Base-by-base conservation (phyloP, 1,140 invertebrate genomes). In the Diploscapter pachys region DNA sequence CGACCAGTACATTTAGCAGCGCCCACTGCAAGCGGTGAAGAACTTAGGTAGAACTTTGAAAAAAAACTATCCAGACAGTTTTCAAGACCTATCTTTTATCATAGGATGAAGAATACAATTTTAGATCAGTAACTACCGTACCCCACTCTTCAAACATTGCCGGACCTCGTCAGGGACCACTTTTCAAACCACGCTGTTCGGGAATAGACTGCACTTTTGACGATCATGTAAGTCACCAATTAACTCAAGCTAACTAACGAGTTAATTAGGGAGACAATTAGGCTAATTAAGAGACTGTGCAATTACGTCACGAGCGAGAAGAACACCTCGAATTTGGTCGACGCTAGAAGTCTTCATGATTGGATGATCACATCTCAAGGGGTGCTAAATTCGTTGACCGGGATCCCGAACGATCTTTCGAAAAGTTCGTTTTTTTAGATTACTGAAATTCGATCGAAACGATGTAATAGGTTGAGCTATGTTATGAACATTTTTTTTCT, bases 201-300 rank as follows among this genome's bases (percentile, higher is more conserved):
- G 63, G n/a, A n/a, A 56, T 77, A 5, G 77, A 78, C 56, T 78
- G 77, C 62, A 78, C 54, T 52, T 78, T 78, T 64, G 75, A 78
- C 54, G 70, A 77, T 5, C 68, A 72, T 63, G 77, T 78, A 11
- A 8, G 73, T 61, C 31, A 1, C 31, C 31, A 31, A 31, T n/a
- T 31, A 52, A 50, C 6, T 64, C 8, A 52, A 31, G 1, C 31
- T 31, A 31, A 31, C 1, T 31, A 31, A 1, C 31, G 31, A 31
- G 31, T 31, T 31, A 31, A 31, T 31, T 31, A 31, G 31, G 31
- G 31, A 31, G 31, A 31, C 31, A 31, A 31, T 31, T 31, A 31
- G 31, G 31, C 5, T 64, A 61, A 55, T 76, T 75, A 11, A 76
- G 76, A 78, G 59, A 8, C 65, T 78, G 3, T 78, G 77, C 66